Evolutionary conservation across 1,140 invertebrate species (phyloP).

Genomic region (Sinella curviseta): DNA sequence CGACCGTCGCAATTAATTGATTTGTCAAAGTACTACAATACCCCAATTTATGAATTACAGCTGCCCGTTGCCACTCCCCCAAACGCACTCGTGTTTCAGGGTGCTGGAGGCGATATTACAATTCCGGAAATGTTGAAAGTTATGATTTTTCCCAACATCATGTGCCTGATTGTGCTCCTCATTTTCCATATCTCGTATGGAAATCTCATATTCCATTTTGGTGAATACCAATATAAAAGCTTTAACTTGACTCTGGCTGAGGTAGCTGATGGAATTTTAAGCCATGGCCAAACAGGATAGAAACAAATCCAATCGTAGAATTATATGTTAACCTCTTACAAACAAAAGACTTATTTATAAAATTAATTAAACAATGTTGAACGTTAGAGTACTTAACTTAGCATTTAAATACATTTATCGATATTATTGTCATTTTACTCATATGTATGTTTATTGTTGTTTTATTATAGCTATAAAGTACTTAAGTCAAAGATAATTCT

Average conservation of each 20-base stretch:
- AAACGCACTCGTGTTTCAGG: constrained; percentile 67
- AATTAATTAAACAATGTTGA: too few species aligned
- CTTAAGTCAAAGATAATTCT: too few species aligned
- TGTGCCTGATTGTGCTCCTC: constrained; percentile 36
- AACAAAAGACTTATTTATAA: constrained; percentile 20
- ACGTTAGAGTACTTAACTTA: too few species aligned
- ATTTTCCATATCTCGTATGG: constrained; percentile 41
- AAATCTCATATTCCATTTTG: constrained; percentile 40
- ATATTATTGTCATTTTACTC: background rate
- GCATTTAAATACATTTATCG: background rate
- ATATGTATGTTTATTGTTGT: background rate
- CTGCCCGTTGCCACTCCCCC: constrained; percentile 74
- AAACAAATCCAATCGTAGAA: background rate
- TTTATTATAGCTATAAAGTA: too few species aligned
- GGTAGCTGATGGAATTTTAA: background rate
- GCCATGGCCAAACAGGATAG: background rate
- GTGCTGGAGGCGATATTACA: constrained; percentile 58
- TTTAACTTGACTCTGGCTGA: background rate
- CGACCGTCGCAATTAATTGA: too few species aligned
- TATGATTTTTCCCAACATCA: constrained; percentile 37
- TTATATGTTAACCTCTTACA: background rate
- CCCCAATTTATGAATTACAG: background rate
- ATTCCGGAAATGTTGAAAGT: constrained; percentile 45
- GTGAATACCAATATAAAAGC: constrained; percentile 36
- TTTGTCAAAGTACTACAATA: background rate